phyloP scores from a whole-genome alignment of 2,797 vertebrate species.

The Lepilemur ruficaudatus region DNA sequence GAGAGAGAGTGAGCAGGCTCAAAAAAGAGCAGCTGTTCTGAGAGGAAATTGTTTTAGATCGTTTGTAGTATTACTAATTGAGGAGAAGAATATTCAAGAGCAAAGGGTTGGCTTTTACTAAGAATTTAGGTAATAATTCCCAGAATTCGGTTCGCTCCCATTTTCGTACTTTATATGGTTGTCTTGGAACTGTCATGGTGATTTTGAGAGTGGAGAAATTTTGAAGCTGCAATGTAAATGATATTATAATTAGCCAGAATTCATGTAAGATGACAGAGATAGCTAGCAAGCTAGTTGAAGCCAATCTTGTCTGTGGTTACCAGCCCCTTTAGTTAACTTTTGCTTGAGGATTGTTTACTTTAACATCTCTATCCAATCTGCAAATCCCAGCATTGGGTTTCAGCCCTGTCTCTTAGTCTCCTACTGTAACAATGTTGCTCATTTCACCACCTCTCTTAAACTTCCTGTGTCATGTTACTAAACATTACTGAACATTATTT shows the following conservation, averaged over 20 bases:
- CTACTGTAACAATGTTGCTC: neutral
- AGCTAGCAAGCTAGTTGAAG: neutral
- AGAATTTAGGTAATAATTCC: neutral
- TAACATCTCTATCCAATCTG: neutral
- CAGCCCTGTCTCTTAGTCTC: neutral
- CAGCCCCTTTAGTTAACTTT: neutral
- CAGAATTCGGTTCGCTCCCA: neutral
- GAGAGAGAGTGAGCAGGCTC: neutral
- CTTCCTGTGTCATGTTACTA: conserved; percentile 41
- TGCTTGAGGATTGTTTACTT: neutral
- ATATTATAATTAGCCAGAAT: neutral
- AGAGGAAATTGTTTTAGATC: neutral
- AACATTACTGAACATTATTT: neutral
- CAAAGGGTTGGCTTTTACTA: neutral
- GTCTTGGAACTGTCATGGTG: neutral
- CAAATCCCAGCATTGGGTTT: neutral
- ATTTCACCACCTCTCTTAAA: conserved; percentile 50
- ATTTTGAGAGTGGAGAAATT: neutral
- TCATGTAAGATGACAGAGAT: neutral
- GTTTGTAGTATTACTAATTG: neutral
- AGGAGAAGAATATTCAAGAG: neutral
- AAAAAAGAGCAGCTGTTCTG: neutral
- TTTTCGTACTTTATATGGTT: neutral
- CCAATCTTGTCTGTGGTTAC: neutral
- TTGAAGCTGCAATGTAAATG: neutral